Evolutionary conservation across 2,888 invertebrate species (phyloP).

Genomic region (Ichneumoninae sp.): DNA sequence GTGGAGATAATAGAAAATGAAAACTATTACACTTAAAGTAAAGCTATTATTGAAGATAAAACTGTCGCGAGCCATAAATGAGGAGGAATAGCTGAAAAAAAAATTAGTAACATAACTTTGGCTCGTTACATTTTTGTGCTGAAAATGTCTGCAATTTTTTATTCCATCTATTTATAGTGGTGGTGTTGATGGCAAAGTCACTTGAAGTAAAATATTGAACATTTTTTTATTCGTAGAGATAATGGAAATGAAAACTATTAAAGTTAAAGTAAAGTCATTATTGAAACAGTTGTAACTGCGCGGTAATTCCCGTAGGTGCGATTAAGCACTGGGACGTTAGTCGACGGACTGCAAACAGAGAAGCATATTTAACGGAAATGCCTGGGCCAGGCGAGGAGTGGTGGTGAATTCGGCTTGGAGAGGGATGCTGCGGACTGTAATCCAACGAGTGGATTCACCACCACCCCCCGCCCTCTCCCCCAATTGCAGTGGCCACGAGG

Average conservation of each 20-base stretch:
- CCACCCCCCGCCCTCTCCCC: conserved; percentile 24
- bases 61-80: neutral
- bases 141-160: too few species aligned
- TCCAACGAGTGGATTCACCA: conserved; percentile 61
- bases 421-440: conserved; percentile 71
- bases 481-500: conserved; percentile 46
- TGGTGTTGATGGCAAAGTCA: neutral
- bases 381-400: conserved; percentile 54
- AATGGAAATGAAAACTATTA: neutral
- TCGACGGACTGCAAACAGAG: conserved; percentile 7
- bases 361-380: conserved; percentile 76
- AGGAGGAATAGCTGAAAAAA: neutral
- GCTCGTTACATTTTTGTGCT: too few species aligned
- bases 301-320: neutral
- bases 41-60: neutral
- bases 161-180: neutral
- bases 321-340: conserved; percentile 1
- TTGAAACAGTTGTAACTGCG: neutral
- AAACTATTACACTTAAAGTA: too few species aligned
- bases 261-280: neutral
- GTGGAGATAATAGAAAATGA: too few species aligned
- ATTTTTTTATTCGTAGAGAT: neutral
- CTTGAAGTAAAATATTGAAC: neutral
- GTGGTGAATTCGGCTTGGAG: conserved; percentile 31
- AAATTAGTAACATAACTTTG: neutral